Evolutionary conservation across 2,888 invertebrate genomes (phyloP), one percentile per base, ranked within the genome.

Genomic region (Plagiodera versicolora): DNA sequence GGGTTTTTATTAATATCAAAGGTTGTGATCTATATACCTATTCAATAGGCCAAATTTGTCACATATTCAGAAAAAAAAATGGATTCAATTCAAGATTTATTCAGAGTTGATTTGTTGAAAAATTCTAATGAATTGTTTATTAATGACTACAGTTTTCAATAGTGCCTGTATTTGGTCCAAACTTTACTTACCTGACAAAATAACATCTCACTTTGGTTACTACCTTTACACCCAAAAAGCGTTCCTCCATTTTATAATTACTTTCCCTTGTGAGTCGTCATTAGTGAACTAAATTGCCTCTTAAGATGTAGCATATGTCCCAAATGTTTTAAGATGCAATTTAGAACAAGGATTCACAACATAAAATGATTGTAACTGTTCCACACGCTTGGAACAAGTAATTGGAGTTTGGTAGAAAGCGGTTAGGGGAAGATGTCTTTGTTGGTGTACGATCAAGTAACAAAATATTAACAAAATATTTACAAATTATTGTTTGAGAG

Each of bases 331-430:
- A 72, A 74, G 75, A 70, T 67, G 69, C 72, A 67, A 74, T 75
- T 75, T 70, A 69, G 70, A 71, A 70, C 72, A 75, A 72, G 72
- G 73, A 74, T 73, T 75, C 74, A 71, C 74, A 70, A 72, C 72
- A 74, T 75, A 74, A 76, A 77, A 75, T 77, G 74, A 78, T 77
- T 77, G 78, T 76, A 75, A 72, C 72, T 72, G 72, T 75, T 75
- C 70, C 72, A 72, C 70, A 46, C 74, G 35, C 74, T 72, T 75
- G 39, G 76, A 75, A 75, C 75, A 74, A 74, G 76, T 75, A 76
- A 77, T 77, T 77, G 74, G 73, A 75, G 73, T 74, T 71, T 73
- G 70, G 70, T 71, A 66, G 68, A 68, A 69, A 75, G 75, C 67
- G 76, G 76, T 75, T 67, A 65, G 68, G 69, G 70, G 63, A 71